Conservation (phyloP, 2,113 vertebrate genomes). For the Circaetus gallicus region DNA sequence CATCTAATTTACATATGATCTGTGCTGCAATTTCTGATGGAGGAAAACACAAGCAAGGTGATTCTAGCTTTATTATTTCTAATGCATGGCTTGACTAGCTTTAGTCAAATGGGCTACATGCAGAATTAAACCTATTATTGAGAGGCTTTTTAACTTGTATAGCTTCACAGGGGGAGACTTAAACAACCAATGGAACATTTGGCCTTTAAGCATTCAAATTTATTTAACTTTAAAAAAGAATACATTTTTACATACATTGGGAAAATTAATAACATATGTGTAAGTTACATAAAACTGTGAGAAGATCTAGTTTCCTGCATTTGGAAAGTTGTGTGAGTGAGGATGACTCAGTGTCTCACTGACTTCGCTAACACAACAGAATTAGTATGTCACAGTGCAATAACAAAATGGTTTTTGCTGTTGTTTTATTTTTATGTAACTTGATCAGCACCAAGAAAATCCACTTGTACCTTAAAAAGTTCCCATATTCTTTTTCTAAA, state of each 20-base stretch:
- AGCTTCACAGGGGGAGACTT: background rate
- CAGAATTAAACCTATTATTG: background rate
- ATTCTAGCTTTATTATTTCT: background rate
- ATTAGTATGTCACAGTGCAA: background rate
- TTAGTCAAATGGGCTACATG: background rate
- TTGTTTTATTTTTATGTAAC: background rate
- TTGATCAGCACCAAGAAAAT: background rate
- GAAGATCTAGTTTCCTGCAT: background rate
- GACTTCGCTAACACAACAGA: background rate
- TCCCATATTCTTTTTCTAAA: background rate
- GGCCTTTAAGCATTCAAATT: background rate
- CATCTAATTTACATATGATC: background rate
- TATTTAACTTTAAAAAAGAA: background rate
- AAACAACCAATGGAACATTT: background rate
- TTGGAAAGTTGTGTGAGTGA: background rate
- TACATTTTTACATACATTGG: background rate
- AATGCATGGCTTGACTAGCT: background rate
- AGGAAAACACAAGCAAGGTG: background rate
- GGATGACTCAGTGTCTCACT: background rate
- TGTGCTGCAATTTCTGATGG: background rate
- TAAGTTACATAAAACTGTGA: background rate
- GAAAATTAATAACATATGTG: background rate
- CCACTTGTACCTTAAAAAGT: background rate
- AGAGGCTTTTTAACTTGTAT: background rate
- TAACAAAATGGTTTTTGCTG: background rate